A percentile compares a stretch with the other conserved stretches of the same genome.
phyloP scores from a whole-genome alignment of 1,140 invertebrate species.

The Schlechtendalia chinensis region DNA sequence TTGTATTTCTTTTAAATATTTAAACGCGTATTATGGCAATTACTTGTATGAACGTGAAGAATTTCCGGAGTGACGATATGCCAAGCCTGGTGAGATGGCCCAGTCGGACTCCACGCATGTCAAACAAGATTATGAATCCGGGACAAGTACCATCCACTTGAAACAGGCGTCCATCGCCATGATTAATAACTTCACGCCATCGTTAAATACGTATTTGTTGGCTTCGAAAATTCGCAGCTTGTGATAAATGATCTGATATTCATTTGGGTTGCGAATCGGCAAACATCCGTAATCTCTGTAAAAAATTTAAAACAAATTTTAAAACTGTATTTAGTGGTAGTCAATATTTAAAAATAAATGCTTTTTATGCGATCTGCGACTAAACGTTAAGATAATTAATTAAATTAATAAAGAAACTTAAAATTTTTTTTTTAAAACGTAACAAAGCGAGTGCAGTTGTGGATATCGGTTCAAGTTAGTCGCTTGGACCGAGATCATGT shows the following conservation, averaged over 20 bases:
- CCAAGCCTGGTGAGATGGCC: constrained; percentile 65
- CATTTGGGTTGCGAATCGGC: constrained; percentile 58
- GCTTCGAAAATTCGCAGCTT: constrained; percentile 63
- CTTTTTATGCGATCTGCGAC: no score
- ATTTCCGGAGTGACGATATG: constrained; percentile 61
- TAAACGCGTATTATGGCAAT: not conserved
- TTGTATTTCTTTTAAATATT: no score
- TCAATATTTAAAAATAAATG: no score
- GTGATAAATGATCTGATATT: constrained; percentile 65
- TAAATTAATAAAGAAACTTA: no score
- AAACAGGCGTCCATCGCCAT: constrained; percentile 53
- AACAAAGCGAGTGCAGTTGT: no score
- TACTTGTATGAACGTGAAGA: constrained; percentile 67
- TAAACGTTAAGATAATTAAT: no score
- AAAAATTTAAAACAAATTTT: no score
- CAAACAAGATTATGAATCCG: constrained; percentile 64
- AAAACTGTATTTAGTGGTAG: no score
- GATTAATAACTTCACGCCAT: constrained; percentile 62
- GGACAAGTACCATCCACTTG: constrained; percentile 52
- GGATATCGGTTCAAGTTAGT: no score
- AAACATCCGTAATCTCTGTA: constrained; percentile 52
- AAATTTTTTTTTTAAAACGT: no score
- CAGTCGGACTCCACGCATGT: constrained; percentile 65
- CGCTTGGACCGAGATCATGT: no score
- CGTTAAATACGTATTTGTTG: constrained; percentile 66